Evolutionary conservation across 35 echinoderm and acorn worm species (phyloP), one percentile per base, ranked within the genome.

Genomic region (Stichopus chloronotus): DNA sequence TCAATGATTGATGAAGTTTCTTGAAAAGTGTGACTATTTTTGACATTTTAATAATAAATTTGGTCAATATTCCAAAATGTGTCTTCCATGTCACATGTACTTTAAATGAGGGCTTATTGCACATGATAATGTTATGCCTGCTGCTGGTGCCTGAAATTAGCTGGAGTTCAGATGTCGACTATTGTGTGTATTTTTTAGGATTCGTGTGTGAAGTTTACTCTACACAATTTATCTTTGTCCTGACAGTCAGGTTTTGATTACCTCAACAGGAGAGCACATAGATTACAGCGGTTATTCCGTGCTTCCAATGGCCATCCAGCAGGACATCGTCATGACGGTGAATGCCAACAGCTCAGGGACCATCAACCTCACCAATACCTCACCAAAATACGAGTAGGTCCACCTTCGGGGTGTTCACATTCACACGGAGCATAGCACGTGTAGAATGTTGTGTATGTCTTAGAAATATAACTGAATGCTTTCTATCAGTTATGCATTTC

Each of bases 241-340:
- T 20, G 13, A 65, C 5, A n/a, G 43, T 5, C 12, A 24, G 24
- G 19, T 92, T 56, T 89, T 69, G 25, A 58, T 59, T 74, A 10
- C 72, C 90, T 86, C 91, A 0, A 61, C 76, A 99, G 97, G 97
- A 61, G 97, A 99, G 81, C 97, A 99, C 59, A 95, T 99, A 19
- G 97, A 99, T 84, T 99, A 99, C 94, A 95, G 94, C 94, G 97
- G 97, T 14, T 99, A 96, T 83, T 96, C 97, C 52, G 97, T 99
- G 6, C 92, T 99, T 55, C 97, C 97, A 17, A 99, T 99, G 97
- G 97, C 97, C 9, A 96, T 99, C 25, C 90, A 99, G 58, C 97
- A 99, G 92, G 95, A 99, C 88, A 96, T 96, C 21, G 87, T 99
- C 2, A 99, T 99, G 79, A 95, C 97, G 57, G 94, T 93, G 9